A percentile compares a stretch with the other conserved stretches of the same genome.
Evolutionary conservation across 2,113 vertebrate species (phyloP).

Genomic region (Neopipo cinnamomea): DNA sequence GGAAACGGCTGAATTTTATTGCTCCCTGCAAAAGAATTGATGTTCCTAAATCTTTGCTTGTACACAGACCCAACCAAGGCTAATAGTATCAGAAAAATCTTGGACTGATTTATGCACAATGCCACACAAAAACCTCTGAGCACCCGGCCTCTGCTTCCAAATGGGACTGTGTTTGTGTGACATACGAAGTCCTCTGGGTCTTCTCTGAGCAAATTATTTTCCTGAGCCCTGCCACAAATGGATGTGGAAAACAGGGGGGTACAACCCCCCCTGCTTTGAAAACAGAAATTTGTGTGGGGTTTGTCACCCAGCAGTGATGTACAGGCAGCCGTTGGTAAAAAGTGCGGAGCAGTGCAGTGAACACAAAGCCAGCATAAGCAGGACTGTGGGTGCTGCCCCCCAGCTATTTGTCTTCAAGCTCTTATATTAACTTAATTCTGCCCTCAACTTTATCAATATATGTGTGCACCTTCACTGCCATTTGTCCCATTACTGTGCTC

Average conservation of each 20-base stretch:
- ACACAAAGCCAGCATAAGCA: fast-evolving
- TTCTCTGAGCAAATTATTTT: not conserved
- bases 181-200: not conserved
- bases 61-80: not conserved
- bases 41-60: conserved; percentile 17
- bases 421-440: not conserved
- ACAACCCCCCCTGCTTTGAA: not conserved
- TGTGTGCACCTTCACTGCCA: not conserved
- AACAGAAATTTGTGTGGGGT: not conserved
- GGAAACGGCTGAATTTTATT: conserved; percentile 11
- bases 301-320: fast-evolving
- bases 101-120: not conserved
- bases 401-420: not conserved
- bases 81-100: not conserved
- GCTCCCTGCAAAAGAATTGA: not conserved
- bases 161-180: fast-evolving
- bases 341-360: fast-evolving
- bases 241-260: not conserved
- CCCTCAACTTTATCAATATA: not conserved
- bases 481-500: not conserved
- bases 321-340: not conserved
- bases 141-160: not conserved
- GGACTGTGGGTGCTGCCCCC: not conserved
- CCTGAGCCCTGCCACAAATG: not conserved
- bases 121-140: not conserved